Evolutionary conservation across 2,888 invertebrate genomes (phyloP).

Genomic region (Pollenia labialis): DNA sequence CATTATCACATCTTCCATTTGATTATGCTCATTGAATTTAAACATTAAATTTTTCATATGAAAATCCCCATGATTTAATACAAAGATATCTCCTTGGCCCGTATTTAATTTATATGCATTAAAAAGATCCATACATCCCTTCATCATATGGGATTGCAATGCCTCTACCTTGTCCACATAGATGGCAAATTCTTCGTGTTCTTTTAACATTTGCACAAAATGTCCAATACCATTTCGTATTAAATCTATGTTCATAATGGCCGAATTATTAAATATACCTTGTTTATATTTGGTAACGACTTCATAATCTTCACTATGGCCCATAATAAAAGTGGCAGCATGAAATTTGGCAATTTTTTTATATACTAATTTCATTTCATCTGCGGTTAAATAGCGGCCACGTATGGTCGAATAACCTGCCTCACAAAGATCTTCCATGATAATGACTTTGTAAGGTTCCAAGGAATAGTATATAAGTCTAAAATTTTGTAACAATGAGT

Average conservation of each 20-base stretch:
- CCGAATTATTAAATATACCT: conserved; percentile 42
- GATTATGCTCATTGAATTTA: conserved; percentile 61
- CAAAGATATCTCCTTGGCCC: conserved; percentile 67
- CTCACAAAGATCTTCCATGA: conserved; percentile 71
- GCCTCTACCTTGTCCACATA: conserved; percentile 75
- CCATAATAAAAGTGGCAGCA: conserved; percentile 74
- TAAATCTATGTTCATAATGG: conserved; percentile 35
- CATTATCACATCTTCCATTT: conserved; percentile 58
- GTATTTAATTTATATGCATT: conserved; percentile 35
- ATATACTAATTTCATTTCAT: conserved; percentile 73
- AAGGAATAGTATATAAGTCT: conserved; percentile 50
- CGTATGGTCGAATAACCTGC: conserved; percentile 70
- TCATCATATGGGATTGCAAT: conserved; percentile 61
- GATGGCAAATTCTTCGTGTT: conserved; percentile 62
- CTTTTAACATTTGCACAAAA: conserved; percentile 74
- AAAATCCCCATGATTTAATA: conserved; percentile 80
- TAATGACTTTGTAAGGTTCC: conserved; percentile 72
- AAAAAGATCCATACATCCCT: conserved; percentile 49
- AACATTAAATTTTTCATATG: conserved; percentile 80
- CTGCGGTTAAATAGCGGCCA: conserved; percentile 67
- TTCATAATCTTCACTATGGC: conserved; percentile 58
- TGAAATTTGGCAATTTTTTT: conserved; percentile 78
- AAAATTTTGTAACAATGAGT: no score
- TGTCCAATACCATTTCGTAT: conserved; percentile 65
- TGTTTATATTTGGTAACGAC: conserved; percentile 51